Evolutionary conservation across 2,888 invertebrate genomes (phyloP).

Genomic region (Meliscaeva auricollis): DNA sequence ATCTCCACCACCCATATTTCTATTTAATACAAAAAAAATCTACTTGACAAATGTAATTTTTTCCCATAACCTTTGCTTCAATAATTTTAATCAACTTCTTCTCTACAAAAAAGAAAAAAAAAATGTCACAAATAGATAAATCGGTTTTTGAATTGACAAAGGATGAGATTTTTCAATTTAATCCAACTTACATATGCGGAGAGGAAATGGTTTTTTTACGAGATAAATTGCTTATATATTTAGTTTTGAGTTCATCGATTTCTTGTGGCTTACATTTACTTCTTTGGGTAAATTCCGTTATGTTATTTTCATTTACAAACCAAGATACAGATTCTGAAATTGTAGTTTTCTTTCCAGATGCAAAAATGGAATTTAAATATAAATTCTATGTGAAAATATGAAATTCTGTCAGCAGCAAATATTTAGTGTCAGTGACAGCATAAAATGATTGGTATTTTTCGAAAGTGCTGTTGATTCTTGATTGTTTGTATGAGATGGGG

Average conservation of each 20-base stretch:
- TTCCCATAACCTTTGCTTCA: background rate
- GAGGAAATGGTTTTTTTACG: slow-evolving; percentile 12
- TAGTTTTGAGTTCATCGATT: background rate
- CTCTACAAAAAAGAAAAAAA: background rate
- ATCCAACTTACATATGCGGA: background rate
- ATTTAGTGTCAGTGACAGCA: too few relatives aligned
- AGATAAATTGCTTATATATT: slow-evolving; percentile 11
- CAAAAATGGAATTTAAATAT: too few relatives aligned
- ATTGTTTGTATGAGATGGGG: too few relatives aligned
- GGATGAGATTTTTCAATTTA: slow-evolving; percentile 15
- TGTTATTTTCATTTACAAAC: too few relatives aligned
- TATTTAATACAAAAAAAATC: background rate
- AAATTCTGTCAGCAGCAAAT: too few relatives aligned
- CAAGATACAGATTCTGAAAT: too few relatives aligned
- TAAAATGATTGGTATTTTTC: too few relatives aligned
- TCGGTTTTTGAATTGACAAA: background rate
- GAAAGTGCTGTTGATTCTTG: too few relatives aligned
- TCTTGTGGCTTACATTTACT: slow-evolving; percentile 3
- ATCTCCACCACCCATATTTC: too few relatives aligned
- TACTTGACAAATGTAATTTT: background rate
- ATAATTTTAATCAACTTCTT: slow-evolving; percentile 9
- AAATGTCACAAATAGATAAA: slow-evolving; percentile 21
- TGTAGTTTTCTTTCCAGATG: too few relatives aligned
- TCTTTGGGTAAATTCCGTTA: too few relatives aligned
- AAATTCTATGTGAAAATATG: too few relatives aligned